phyloP scores from a whole-genome alignment of 2,888 invertebrate species.

The Girardia tigrina region DNA sequence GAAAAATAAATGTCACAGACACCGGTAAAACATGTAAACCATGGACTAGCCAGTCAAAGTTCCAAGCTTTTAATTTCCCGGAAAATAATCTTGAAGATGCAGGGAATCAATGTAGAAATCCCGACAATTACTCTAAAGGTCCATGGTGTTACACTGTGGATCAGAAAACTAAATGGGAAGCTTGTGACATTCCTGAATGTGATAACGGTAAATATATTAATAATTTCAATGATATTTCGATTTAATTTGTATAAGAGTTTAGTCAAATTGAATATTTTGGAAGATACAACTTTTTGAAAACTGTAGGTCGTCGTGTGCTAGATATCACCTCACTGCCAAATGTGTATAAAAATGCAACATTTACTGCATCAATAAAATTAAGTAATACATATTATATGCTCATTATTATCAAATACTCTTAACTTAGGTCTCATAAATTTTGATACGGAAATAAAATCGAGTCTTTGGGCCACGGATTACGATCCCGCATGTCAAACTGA shows the following conservation, averaged over 20 bases:
- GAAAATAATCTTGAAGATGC: not conserved
- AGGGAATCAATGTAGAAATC: not conserved
- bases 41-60: not conserved
- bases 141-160: not conserved
- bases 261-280: conserved; percentile 17
- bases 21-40: not conserved
- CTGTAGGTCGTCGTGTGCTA: not conserved
- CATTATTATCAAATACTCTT: not conserved
- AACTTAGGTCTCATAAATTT: not conserved
- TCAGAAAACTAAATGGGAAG: not conserved
- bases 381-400: not conserved
- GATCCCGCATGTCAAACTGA: conserved; percentile 2
- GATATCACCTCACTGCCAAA: not conserved
- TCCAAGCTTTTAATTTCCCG: not conserved
- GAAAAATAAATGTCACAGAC: not conserved
- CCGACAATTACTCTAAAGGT: not conserved
- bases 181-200: not conserved
- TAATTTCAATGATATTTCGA: not conserved
- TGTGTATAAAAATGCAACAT: not conserved
- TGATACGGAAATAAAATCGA: not conserved
- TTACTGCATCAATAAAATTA: not conserved
- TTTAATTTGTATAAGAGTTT: not conserved
- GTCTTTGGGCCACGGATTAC: not conserved
- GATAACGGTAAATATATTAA: not conserved
- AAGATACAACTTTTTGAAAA: not conserved